Percentiles rank a stretch among this genome's conserved stretches.
Conservation (phyloP, 2,797 vertebrate species). For the Rhabdophis nuchalis region DNA sequence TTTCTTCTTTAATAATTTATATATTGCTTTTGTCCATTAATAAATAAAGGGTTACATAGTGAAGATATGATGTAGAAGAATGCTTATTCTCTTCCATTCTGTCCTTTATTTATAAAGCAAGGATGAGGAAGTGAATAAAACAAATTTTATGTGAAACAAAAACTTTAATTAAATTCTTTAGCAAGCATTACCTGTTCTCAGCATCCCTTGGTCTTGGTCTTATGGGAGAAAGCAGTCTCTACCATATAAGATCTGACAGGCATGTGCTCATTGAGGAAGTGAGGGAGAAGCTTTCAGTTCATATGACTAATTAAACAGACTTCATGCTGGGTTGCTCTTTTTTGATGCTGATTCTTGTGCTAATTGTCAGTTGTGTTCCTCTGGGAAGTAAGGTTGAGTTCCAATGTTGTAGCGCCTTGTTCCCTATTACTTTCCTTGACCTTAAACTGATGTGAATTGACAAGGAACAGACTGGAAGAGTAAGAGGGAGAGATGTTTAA, state of each 20-base stretch:
- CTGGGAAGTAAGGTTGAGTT: constrained; percentile 84
- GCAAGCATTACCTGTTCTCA: constrained; percentile 58
- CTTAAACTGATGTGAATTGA: constrained; percentile 73
- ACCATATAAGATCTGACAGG: constrained; percentile 76
- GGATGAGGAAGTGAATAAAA: neutral
- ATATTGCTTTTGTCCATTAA: constrained; percentile 59
- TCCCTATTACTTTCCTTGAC: constrained; percentile 68
- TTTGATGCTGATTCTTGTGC: constrained; percentile 88
- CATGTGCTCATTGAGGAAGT: constrained; percentile 75
- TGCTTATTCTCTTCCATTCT: neutral
- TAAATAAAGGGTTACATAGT: constrained; percentile 48
- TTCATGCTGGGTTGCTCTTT: constrained; percentile 89
- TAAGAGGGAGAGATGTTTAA: constrained; percentile 23
- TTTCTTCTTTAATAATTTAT: constrained; percentile 64
- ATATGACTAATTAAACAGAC: constrained; percentile 99
- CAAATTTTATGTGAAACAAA: neutral
- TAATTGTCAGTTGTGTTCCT: constrained; percentile 87
- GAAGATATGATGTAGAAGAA: constrained; percentile 23
- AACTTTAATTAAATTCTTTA: constrained; percentile 25
- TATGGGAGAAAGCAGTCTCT: constrained; percentile 55
- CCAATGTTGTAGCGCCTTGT: constrained; percentile 79
- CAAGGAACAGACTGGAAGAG: constrained; percentile 66
- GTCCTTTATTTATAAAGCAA: neutral
- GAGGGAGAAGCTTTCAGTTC: constrained; percentile 84
- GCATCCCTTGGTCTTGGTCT: constrained; percentile 48